These are phyloP conservation scores for Smittia aterrima DNA, from an alignment of 2,888 invertebrate species.

Conservation along the genomic window DNA sequence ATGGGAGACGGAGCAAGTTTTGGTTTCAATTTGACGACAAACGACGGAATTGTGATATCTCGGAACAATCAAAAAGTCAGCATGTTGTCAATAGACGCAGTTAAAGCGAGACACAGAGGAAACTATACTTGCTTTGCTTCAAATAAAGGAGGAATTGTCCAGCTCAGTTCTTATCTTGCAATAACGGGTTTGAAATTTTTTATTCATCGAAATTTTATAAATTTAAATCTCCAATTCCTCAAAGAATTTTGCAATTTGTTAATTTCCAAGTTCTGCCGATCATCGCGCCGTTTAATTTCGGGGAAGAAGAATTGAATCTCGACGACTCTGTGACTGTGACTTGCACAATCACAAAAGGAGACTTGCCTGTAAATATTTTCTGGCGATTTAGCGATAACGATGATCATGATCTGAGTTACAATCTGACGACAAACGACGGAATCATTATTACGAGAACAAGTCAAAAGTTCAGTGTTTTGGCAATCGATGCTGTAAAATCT, in stretches of 20 bases:
- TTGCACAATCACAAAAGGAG: conserved; percentile 70
- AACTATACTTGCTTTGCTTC: conserved; percentile 63
- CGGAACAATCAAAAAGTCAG: conserved; percentile 63
- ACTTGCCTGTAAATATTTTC: conserved; percentile 64
- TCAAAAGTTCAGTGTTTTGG: conserved; percentile 61
- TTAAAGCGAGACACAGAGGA: conserved; percentile 61
- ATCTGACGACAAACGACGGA: conserved; percentile 54
- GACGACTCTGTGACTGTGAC: conserved; percentile 69
- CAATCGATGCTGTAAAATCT: conserved; percentile 62
- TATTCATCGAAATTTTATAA: conserved; percentile 29
- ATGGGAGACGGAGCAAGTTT: conserved; percentile 51
- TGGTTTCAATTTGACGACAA: conserved; percentile 49
- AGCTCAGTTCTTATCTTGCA: conserved; percentile 57
- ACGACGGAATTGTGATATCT: conserved; percentile 58
- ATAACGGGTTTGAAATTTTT: conserved; percentile 61
- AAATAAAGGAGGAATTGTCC: conserved; percentile 59
- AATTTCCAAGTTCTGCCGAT: conserved; percentile 48
- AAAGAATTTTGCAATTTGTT: conserved; percentile 30
- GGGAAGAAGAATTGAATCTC: conserved; percentile 58
- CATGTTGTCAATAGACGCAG: conserved; percentile 63
- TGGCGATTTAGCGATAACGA: conserved; percentile 61
- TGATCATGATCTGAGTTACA: conserved; percentile 44
- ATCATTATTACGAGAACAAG: conserved; percentile 59
- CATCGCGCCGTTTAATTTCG: conserved; percentile 54
- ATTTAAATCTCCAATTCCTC: not conserved